phyloP scores from a whole-genome alignment of 2,113 vertebrate species.

The Ciconia maguari region DNA sequence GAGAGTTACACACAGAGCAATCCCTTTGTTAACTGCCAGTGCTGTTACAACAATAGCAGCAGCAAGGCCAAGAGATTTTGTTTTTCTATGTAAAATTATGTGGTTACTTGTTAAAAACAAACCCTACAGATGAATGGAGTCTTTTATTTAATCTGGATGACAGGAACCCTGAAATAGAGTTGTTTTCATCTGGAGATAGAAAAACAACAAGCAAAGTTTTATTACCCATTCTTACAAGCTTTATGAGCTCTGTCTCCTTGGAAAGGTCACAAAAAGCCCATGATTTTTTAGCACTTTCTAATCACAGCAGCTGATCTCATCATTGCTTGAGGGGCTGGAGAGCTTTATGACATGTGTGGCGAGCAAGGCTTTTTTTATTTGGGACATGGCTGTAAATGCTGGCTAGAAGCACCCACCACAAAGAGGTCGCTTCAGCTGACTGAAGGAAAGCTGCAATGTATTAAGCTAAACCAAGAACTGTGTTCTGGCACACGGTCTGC shows the following conservation, averaged over 20 bases:
- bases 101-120: conserved; percentile 60
- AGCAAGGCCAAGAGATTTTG: conserved; percentile 22
- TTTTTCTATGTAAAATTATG: conserved; percentile 32
- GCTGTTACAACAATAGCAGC: conserved; percentile 49
- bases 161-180: conserved; percentile 37
- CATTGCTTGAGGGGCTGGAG: neutral
- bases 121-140: neutral
- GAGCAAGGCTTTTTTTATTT: neutral
- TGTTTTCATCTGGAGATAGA: conserved; percentile 38
- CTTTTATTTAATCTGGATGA: conserved; percentile 17
- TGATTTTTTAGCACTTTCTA: neutral
- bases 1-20: neutral
- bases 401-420: neutral
- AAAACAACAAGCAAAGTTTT: neutral
- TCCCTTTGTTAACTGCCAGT: neutral
- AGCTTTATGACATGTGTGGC: neutral
- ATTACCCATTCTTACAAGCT: neutral
- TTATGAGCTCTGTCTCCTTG: neutral
- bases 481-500: neutral
- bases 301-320: neutral
- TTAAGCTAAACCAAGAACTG: neutral
- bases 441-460: neutral
- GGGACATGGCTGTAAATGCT: neutral
- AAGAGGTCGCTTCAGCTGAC: neutral
- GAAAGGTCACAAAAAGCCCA: neutral